Evolutionary conservation across 1,140 invertebrate species (phyloP), one percentile per base, ranked within the genome.

Genomic region (Maniola jurtina): DNA sequence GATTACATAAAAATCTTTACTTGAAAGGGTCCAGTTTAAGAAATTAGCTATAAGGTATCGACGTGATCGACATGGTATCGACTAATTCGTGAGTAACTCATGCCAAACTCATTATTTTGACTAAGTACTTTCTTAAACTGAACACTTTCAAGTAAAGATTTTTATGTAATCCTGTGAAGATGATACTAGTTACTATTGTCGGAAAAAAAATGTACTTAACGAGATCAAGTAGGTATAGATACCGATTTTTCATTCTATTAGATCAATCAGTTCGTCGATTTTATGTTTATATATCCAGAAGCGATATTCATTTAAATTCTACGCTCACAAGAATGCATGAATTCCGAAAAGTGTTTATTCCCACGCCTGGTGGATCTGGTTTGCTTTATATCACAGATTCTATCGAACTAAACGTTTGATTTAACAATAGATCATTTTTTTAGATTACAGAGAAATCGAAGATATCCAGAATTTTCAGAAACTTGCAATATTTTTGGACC

Each of bases 311-410:
- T 50, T 52, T 50, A 54, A 13, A 50, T 61, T 61, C 59, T 13
- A 10, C 25, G 6, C 15, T 10, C 45, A 35, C 14, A 61, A 36
- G 11, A 35, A 35, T 50, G 45, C 8, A 50, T 33, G 59, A 50
- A 61, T 61, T 61, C 45, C 47, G 13, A 48, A 61, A 61, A 61
- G 33, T 61, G n/a, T 36, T 50, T 50, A 36, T 61, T 61, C 59
- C 34, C 59, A 61, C 59, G 59, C 4, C 14, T 45, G n/a, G n/a
- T n/a, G n/a, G n/a, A n/a, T n/a, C n/a, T n/a, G 14, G 9, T 14
- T 40, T 2, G n/a, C 1, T 52, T 52, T 52, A 16, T 11, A 45
- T 52, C 6, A 15, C 15, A 15, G 15, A 52, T 16, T 52, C 5
- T 52, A 52, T 52, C 48, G 8, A 9, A 6, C 14, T 16, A 25